Conservation (phyloP, 2,113 vertebrate genomes). For the Tinamus guttatus region DNA sequence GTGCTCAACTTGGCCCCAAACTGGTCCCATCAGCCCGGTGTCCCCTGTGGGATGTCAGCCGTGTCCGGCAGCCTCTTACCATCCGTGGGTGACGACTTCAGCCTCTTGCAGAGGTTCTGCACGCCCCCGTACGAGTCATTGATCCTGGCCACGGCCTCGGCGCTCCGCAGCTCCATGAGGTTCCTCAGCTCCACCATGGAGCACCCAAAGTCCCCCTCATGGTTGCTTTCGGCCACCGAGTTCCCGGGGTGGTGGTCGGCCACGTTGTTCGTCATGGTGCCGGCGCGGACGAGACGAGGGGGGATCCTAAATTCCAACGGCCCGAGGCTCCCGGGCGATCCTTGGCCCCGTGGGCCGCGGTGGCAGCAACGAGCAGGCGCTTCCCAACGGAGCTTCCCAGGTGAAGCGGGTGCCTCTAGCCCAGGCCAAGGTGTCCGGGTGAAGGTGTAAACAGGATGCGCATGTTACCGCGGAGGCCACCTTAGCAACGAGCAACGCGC, state of each 20-base stretch:
- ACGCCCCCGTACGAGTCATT: slow-evolving; percentile 83
- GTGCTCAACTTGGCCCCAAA: fast-evolving
- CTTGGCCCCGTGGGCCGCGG: background rate
- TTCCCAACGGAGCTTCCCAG: slow-evolving; percentile 45
- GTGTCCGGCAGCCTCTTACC: slow-evolving; percentile 77
- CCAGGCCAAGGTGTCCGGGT: slow-evolving; percentile 73
- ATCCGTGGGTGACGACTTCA: slow-evolving; percentile 93
- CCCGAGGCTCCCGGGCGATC: background rate
- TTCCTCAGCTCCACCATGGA: slow-evolving; percentile 85
- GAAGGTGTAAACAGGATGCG: slow-evolving; percentile 77
- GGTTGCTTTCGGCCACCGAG: slow-evolving; percentile 85
- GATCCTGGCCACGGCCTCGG: slow-evolving; percentile 86
- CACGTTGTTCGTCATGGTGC: slow-evolving; percentile 88
- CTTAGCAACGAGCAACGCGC: slow-evolving; percentile 77
- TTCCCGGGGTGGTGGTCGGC: slow-evolving; percentile 89
- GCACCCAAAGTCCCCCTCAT: slow-evolving; percentile 91
- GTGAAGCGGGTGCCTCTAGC: slow-evolving; percentile 67
- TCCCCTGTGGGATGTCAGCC: no score
- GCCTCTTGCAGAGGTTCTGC: slow-evolving; percentile 86
- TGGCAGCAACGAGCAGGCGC: background rate
- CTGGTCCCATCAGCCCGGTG: background rate
- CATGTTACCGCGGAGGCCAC: slow-evolving; percentile 83
- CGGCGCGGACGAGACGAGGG: background rate
- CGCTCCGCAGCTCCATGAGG: slow-evolving; percentile 92
- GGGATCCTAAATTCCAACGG: no score